Evolutionary conservation across 23 tunicate species (phyloP).

Genomic region (Trididemnum nubilum): DNA sequence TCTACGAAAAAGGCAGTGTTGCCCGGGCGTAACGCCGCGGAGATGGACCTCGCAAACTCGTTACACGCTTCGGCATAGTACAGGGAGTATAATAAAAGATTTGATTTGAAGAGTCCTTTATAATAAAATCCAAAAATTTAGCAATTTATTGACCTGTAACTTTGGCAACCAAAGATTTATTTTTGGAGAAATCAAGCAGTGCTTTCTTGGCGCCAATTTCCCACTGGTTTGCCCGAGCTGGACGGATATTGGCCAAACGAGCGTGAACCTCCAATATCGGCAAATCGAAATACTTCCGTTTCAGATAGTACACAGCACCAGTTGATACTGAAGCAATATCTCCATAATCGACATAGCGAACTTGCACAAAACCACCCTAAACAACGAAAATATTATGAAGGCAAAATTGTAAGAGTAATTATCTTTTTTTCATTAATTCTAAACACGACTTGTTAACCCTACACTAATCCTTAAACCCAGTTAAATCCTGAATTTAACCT

Average conservation of each 20-base stretch:
- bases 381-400: background rate
- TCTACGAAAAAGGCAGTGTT: too few relatives aligned
- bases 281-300: constrained; percentile 23
- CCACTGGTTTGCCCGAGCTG: constrained; percentile 49
- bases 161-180: constrained; percentile 56
- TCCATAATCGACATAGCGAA: constrained; percentile 79
- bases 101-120: too few relatives aligned
- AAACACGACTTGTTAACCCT: too few relatives aligned
- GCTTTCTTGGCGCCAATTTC: constrained; percentile 30
- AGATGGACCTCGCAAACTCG: too few relatives aligned
- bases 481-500: too few relatives aligned
- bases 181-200: constrained; percentile 62
- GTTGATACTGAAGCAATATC: constrained; percentile 61
- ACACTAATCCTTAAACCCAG: too few relatives aligned
- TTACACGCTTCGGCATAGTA: too few relatives aligned
- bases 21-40: too few relatives aligned
- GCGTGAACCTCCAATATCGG: constrained; percentile 71
- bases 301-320: constrained; percentile 50
- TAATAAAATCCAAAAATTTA: too few relatives aligned
- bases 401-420: background rate
- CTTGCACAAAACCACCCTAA: constrained; percentile 61
- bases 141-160: too few relatives aligned
- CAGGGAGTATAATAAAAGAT: too few relatives aligned
- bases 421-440: background rate
- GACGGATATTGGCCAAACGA: constrained; percentile 61